A percentile compares a stretch with the other conserved stretches of the same genome.
Conservation (phyloP, 2,113 vertebrate genomes). For the Capra hircus region DNA sequence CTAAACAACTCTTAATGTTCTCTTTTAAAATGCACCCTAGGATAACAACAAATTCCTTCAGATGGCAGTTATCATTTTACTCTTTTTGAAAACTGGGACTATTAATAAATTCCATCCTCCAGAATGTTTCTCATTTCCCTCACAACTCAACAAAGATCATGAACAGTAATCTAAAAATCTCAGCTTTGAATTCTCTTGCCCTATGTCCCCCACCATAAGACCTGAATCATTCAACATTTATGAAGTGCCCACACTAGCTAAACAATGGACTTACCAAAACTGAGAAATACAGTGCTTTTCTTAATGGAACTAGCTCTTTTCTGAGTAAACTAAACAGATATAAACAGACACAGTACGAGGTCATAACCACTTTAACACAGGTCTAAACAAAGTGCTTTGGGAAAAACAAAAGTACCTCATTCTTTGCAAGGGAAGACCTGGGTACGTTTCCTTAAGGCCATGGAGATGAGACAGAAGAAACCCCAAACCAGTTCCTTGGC, state of each 20-base stretch:
- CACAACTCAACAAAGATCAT: neutral
- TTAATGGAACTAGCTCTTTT: neutral
- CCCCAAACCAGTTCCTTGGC: neutral
- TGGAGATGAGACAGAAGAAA: neutral
- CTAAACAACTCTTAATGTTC: neutral
- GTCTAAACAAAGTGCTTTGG: neutral
- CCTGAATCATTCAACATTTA: neutral
- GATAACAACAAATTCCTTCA: neutral
- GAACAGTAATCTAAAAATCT: neutral
- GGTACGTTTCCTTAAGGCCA: neutral
- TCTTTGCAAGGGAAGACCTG: neutral
- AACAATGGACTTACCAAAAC: neutral
- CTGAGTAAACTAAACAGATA: neutral
- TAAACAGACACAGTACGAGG: neutral
- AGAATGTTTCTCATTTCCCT: neutral
- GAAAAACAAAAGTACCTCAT: neutral
- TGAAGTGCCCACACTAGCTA: neutral
- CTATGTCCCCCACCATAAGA: neutral
- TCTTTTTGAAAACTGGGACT: constrained; percentile 5
- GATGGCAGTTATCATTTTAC: neutral
- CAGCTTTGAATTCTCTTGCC: neutral
- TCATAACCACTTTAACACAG: neutral
- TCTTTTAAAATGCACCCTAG: neutral
- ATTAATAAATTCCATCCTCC: neutral
- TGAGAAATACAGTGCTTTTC: neutral